Percentiles rank a stretch among this genome's conserved stretches.
Evolutionary conservation across 1,140 invertebrate genomes (phyloP).

Genomic region (Leptinotarsa texana): DNA sequence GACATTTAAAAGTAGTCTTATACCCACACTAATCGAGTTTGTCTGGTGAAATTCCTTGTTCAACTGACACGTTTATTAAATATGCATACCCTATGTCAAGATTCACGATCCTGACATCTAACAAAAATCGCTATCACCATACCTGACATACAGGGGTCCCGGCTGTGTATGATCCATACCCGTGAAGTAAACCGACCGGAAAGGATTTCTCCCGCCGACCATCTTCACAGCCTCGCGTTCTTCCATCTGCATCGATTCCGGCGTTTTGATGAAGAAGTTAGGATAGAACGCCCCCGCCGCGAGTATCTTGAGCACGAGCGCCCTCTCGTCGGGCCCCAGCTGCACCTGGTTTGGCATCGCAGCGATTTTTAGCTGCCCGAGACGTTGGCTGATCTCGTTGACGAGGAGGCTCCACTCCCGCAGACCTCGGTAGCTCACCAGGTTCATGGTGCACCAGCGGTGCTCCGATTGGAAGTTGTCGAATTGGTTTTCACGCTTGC

Average conservation of each 20-base stretch:
- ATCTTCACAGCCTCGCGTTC: conserved; percentile 64
- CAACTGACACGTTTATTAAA: too few species aligned
- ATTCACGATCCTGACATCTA: too few species aligned
- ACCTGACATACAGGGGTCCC: conserved; percentile 54
- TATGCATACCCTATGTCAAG: too few species aligned
- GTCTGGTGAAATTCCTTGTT: too few species aligned
- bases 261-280: conserved; percentile 76
- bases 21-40: too few species aligned
- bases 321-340: conserved; percentile 59
- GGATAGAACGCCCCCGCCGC: conserved; percentile 89
- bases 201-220: conserved; percentile 74
- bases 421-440: conserved; percentile 73
- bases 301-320: conserved; percentile 71
- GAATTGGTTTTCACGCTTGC: conserved; percentile 44
- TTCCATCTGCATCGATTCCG: conserved; percentile 56
- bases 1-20: too few species aligned
- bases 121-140: not conserved
- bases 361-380: conserved; percentile 62
- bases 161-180: conserved; percentile 64
- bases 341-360: conserved; percentile 44
- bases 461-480: conserved; percentile 56
- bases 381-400: conserved; percentile 67
- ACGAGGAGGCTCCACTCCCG: conserved; percentile 74
- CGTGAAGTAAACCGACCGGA: conserved; percentile 74
- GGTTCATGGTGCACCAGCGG: conserved; percentile 73